Evolutionary conservation across 2,113 vertebrate species (phyloP), one percentile per base, ranked within the genome.

Genomic region (Anoura caudifer): DNA sequence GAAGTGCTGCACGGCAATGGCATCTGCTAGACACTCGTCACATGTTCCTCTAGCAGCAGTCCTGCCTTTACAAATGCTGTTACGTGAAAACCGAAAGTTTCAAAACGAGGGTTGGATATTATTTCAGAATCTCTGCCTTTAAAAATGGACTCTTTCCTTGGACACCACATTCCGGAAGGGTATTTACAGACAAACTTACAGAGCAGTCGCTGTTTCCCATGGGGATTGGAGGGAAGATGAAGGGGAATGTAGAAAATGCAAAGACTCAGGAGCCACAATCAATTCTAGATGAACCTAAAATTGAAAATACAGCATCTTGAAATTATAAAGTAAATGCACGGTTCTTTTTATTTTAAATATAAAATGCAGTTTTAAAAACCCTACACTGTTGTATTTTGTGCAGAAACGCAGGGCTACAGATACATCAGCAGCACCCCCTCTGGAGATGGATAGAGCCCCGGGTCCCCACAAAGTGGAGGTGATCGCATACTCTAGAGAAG

Each of bases 81-180:
- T 87, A 47, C 52, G 59, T n/a, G 69, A 95, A 95, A 93, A 73
- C 59, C 13, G 90, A 54, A 69, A 65, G 43, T 80, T 90, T 70
- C 45, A 65, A 95, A 87, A 83, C 69, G 54, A 70, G 43, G 11
- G 33, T 43, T 87, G 75, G 70, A 52, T 43, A 87, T 75, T 43
- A 80, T 81, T 91, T 95, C 75, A 92, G 89, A 92, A 61, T 65
- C 70, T n/a, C 43, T 90, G 47, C 56, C 45, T 83, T 88, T 65
- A 56, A 54, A 89, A 80, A 36, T 61, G 70, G 22, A 47, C 54
- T 83, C 20, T 70, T 82, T 72, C 19, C 17, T 28, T 20, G 24
- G 69, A 24, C 22, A 90, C n/a, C 31, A 28, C 65, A 67, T 47
- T 79, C n/a, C 63, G 87, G 47, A 73, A 86, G 41, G 7, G 3